Conservation (phyloP, 2,113 vertebrate genomes). For the Catharus fuscescens region DNA sequence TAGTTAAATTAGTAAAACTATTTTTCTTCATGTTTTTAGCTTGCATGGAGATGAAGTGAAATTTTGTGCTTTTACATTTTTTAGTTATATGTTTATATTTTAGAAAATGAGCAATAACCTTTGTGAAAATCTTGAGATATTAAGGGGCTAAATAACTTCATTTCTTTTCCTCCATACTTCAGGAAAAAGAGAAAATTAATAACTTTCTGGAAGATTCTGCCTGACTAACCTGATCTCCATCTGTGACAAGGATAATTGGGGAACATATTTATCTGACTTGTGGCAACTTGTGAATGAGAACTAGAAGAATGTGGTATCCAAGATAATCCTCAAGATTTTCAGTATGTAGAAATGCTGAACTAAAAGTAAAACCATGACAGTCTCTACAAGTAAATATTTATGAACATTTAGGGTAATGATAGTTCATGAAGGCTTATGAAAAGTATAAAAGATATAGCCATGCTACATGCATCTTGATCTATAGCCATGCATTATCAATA, state of each 20-base stretch:
- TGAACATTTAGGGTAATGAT: constrained; percentile 46
- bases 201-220: not conserved
- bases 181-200: not conserved
- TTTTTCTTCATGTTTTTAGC: not conserved
- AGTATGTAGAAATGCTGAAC: not conserved
- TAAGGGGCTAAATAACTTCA: not conserved
- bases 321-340: constrained; percentile 2
- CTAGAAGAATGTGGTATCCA: not conserved
- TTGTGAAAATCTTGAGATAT: not conserved
- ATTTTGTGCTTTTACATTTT: not conserved
- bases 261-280: not conserved
- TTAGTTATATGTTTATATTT: not conserved
- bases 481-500: constrained; percentile 70
- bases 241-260: not conserved
- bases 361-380: not conserved
- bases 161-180: not conserved
- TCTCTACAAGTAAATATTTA: constrained; percentile 26
- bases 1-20: not conserved
- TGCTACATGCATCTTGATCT: constrained; percentile 74
- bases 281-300: not conserved
- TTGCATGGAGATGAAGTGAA: not conserved
- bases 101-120: not conserved
- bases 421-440: constrained; percentile 53
- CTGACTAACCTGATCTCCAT: not conserved
- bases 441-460: constrained; percentile 63